These are phyloP conservation scores for Rhinatrema bivittatum DNA, from an alignment of 2,797 vertebrate genomes.

Conservation along the genomic window DNA sequence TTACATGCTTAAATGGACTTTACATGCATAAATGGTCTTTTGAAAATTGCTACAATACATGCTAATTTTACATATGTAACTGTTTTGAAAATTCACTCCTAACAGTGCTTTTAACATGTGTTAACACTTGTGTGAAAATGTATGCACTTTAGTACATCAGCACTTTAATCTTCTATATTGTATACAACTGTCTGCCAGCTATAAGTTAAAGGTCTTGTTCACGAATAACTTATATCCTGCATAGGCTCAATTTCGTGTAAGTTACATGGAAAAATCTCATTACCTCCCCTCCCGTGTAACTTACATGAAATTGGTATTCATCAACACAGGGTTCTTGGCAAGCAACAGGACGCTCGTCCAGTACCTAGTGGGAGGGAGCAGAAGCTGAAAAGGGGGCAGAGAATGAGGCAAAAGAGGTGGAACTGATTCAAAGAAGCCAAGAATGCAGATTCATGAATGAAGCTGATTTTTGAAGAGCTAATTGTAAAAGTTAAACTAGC, in stretches of 20 bases:
- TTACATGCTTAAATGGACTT: too few species aligned
- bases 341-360: slow-evolving; percentile 24
- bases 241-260: slow-evolving; percentile 23
- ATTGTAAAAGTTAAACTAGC: neutral
- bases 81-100: too few species aligned
- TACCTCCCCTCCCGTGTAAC: slow-evolving; percentile 22
- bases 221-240: slow-evolving; percentile 13
- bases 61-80: too few species aligned
- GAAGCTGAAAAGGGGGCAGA: slow-evolving; percentile 12
- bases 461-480: slow-evolving; percentile 2
- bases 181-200: neutral
- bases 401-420: slow-evolving; percentile 17
- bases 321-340: slow-evolving; percentile 25
- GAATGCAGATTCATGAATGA: neutral
- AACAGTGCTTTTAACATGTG: too few species aligned
- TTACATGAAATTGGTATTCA: slow-evolving; percentile 26
- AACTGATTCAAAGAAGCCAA: slow-evolving; percentile 19
- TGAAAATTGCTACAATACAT: too few species aligned
- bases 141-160: too few species aligned
- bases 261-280: slow-evolving; percentile 19
- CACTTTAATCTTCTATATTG: too few species aligned
- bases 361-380: slow-evolving; percentile 23
- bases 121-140: too few species aligned
- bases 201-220: neutral
- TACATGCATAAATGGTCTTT: too few species aligned